Evolutionary conservation across 2,888 invertebrate species (phyloP).

Genomic region (Xestia ashworthii): DNA sequence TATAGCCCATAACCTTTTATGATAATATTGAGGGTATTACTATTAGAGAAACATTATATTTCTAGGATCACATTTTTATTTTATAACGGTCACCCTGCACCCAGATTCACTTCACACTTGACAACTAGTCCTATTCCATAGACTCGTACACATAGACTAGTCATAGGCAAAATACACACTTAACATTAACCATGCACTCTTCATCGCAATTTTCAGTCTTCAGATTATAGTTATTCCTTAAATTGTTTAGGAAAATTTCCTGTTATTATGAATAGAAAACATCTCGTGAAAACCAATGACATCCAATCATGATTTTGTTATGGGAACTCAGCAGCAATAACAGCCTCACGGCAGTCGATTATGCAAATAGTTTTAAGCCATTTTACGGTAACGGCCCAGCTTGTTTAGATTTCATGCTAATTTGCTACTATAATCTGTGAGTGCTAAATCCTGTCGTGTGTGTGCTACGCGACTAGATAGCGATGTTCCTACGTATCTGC

Average conservation of each 20-base stretch:
- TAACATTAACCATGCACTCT: neutral
- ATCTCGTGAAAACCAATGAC: constrained; percentile 8
- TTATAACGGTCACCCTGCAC: too few relatives aligned
- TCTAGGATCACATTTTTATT: too few relatives aligned
- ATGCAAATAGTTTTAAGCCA: constrained; percentile 62
- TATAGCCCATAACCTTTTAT: too few relatives aligned
- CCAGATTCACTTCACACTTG: too few relatives aligned
- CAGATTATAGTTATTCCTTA: neutral
- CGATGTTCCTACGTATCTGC: constrained; percentile 78
- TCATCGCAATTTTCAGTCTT: neutral
- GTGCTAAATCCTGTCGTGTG: constrained; percentile 79
- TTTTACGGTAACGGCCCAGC: constrained; percentile 58
- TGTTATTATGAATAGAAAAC: neutral
- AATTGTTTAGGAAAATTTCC: neutral
- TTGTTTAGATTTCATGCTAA: constrained; percentile 77
- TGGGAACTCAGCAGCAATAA: constrained; percentile 40
- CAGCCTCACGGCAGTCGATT: constrained; percentile 50
- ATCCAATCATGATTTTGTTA: constrained; percentile 29
- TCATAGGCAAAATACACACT: too few relatives aligned
- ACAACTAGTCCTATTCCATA: too few relatives aligned
- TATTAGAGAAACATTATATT: too few relatives aligned
- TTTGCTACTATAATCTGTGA: constrained; percentile 78
- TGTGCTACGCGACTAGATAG: constrained; percentile 69
- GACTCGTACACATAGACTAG: too few relatives aligned
- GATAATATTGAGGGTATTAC: too few relatives aligned